A percentile compares a stretch with the other conserved stretches of the same genome.
Evolutionary conservation across 2,797 vertebrate genomes (phyloP).

Genomic region (Acanthopagrus latus): DNA sequence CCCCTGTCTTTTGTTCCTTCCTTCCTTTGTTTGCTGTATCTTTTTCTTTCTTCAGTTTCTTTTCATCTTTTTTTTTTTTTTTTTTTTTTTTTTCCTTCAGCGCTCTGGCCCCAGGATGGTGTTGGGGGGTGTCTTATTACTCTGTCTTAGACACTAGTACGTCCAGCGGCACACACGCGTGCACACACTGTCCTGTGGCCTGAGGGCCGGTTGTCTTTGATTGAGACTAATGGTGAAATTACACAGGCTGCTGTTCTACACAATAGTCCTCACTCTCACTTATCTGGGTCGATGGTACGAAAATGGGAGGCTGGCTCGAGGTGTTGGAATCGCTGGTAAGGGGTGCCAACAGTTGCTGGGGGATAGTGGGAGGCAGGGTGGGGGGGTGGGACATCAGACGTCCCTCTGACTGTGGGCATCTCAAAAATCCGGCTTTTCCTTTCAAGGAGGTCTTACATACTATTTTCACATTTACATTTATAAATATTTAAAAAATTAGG

Average conservation of each 20-base stretch:
- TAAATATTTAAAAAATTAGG: not conserved
- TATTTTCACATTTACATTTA: slow-evolving; percentile 9
- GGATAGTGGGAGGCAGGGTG: slow-evolving; percentile 2
- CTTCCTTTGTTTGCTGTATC: slow-evolving; percentile 61
- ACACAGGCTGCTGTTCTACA: slow-evolving; percentile 76
- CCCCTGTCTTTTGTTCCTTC: slow-evolving; percentile 34
- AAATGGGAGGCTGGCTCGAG: slow-evolving; percentile 60
- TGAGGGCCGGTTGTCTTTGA: slow-evolving; percentile 68
- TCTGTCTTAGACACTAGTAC: slow-evolving; percentile 55
- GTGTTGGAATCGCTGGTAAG: slow-evolving; percentile 32
- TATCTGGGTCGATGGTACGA: slow-evolving; percentile 71
- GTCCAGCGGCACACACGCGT: slow-evolving; percentile 38
- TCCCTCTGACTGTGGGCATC: slow-evolving; percentile 4
- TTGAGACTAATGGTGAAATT: slow-evolving; percentile 82
- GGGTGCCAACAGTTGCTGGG: slow-evolving; percentile 29
- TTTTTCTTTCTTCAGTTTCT: slow-evolving; percentile 59
- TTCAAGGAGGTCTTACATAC: not conserved
- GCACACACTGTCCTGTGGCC: slow-evolving; percentile 48
- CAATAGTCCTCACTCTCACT: slow-evolving; percentile 78
- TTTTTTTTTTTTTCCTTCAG: slow-evolving; percentile 30
- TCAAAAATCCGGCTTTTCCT: slow-evolving; percentile 16
- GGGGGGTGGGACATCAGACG: not conserved
- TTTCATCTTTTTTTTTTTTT: slow-evolving; percentile 59
- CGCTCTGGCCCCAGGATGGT: slow-evolving; percentile 47
- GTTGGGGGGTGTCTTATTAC: slow-evolving; percentile 61